A percentile compares a stretch with the other conserved stretches of the same genome.
phyloP scores from a whole-genome alignment of 2,113 vertebrate species.

The Axis porcinus region DNA sequence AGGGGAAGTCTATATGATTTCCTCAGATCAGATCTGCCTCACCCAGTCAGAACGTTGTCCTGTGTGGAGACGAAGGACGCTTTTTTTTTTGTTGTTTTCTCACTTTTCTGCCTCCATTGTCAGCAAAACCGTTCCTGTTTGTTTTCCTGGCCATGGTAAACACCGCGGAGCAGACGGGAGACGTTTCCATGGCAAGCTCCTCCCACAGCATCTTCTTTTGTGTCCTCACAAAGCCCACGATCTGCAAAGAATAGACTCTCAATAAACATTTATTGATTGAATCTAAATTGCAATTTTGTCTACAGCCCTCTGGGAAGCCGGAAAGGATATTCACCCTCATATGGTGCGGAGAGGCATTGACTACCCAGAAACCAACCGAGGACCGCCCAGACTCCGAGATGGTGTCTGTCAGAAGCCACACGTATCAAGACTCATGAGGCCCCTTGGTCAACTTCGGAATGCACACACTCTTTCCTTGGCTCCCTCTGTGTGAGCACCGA shows the following conservation, averaged over 20 bases:
- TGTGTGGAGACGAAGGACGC: rapidly evolving
- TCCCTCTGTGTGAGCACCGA: rapidly evolving
- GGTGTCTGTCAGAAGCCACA: background rate
- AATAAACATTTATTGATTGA: conserved; percentile 24
- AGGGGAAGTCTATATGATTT: rapidly evolving
- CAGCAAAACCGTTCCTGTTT: too few species aligned
- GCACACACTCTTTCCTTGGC: rapidly evolving
- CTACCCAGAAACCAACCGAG: background rate
- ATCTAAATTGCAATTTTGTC: conserved; percentile 10
- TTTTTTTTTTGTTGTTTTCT: background rate
- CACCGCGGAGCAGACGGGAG: rapidly evolving
- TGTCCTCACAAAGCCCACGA: background rate
- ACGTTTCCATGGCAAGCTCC: background rate
- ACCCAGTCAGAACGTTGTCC: background rate
- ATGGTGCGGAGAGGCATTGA: background rate
- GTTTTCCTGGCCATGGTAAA: background rate
- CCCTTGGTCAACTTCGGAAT: rapidly evolving
- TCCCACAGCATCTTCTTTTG: rapidly evolving
- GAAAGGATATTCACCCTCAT: background rate
- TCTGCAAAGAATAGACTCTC: background rate
- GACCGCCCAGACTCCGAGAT: background rate
- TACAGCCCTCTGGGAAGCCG: background rate
- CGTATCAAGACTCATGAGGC: rapidly evolving
- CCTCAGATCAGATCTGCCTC: background rate
- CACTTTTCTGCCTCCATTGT: background rate